Evolutionary conservation across 2,888 invertebrate species (phyloP).

Genomic region (Synergus umbraculus): DNA sequence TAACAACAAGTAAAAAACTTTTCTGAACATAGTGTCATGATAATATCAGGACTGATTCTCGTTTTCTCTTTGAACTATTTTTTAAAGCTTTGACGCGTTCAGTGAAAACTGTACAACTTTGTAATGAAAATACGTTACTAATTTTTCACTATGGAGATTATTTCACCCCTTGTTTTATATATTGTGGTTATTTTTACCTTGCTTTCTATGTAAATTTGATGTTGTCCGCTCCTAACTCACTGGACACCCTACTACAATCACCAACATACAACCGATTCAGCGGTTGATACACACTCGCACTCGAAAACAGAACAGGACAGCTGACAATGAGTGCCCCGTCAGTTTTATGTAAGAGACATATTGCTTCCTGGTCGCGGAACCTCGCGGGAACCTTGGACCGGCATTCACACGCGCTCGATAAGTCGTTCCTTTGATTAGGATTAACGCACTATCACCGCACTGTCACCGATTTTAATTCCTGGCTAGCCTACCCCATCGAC

Average conservation of each 20-base stretch:
- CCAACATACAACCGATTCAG: conserved; percentile 49
- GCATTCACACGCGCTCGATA: conserved; percentile 31
- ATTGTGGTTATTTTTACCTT: conserved; percentile 54
- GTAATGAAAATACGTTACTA: background rate
- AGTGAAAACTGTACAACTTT: background rate
- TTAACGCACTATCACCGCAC: conserved; percentile 49
- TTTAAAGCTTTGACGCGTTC: background rate
- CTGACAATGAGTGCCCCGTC: conserved; percentile 63
- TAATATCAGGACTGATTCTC: no score
- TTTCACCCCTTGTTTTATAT: conserved; percentile 21
- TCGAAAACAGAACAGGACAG: conserved; percentile 65
- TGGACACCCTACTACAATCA: conserved; percentile 38
- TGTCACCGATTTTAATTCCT: conserved; percentile 47
- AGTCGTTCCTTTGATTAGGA: conserved; percentile 49
- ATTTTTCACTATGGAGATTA: background rate
- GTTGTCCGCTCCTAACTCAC: conserved; percentile 46
- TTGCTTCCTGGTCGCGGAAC: conserved; percentile 49
- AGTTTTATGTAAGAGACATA: conserved; percentile 64
- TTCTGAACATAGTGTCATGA: no score
- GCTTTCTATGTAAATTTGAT: conserved; percentile 56
- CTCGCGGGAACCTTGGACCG: conserved; percentile 33
- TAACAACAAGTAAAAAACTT: no score
- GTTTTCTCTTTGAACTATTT: background rate
- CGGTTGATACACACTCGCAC: conserved; percentile 49
- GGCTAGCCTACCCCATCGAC: conserved; percentile 82